phyloP scores from a whole-genome alignment of 2,888 invertebrate species.

The Allolobophora icterica region DNA sequence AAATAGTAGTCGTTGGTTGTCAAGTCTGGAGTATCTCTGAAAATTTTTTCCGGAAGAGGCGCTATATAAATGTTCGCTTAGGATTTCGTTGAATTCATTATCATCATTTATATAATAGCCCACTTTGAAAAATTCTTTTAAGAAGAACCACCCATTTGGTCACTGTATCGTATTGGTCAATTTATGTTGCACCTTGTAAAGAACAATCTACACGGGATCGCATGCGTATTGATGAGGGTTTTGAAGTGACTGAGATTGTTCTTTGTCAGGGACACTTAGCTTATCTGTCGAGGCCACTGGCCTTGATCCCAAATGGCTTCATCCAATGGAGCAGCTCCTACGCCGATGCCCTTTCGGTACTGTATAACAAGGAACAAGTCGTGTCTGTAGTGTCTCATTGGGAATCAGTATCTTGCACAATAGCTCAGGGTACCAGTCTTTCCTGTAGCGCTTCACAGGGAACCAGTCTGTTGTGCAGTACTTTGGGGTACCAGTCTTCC shows the following conservation, averaged over 20 bases:
- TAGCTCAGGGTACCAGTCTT: neutral
- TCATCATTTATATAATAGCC: too few relatives aligned
- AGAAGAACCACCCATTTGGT: too few relatives aligned
- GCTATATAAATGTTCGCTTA: too few relatives aligned
- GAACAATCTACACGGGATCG: too few relatives aligned
- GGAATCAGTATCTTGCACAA: neutral
- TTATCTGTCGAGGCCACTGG: conserved; percentile 54
- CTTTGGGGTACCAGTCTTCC: neutral
- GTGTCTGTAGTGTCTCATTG: neutral
- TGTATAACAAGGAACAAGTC: neutral
- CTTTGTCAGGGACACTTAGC: conserved; percentile 39
- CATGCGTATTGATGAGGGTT: neutral
- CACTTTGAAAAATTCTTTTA: too few relatives aligned
- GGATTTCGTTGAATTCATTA: too few relatives aligned
- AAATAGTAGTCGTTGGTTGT: too few relatives aligned
- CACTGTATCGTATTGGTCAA: too few relatives aligned
- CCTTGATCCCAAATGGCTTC: conserved; percentile 50
- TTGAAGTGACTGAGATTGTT: conserved; percentile 6
- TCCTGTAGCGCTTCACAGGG: neutral
- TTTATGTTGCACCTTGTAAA: too few relatives aligned
- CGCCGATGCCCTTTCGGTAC: conserved; percentile 43
- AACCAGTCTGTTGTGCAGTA: neutral
- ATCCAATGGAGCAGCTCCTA: conserved; percentile 55
- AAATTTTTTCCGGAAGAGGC: too few relatives aligned
- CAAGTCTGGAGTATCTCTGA: too few relatives aligned